A percentile compares a stretch with the other conserved stretches of the same genome.
These are phyloP conservation scores for Epinephelus malabaricus DNA, from an alignment of 2,797 vertebrate genomes.

Conservation along the genomic window DNA sequence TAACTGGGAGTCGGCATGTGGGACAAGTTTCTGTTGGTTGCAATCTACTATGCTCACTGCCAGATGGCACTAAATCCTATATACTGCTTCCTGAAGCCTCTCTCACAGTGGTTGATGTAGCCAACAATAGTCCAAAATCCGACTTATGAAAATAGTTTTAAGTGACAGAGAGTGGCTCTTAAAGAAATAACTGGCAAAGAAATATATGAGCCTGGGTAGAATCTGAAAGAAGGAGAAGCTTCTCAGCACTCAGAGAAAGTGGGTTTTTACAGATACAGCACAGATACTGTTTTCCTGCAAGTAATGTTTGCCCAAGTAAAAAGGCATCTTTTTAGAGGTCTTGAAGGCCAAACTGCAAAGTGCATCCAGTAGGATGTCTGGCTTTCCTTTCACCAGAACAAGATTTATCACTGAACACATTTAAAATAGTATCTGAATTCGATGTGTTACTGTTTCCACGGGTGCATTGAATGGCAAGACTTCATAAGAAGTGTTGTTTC, in stretches of 20 bases:
- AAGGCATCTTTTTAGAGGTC: background rate
- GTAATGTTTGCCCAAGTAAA: background rate
- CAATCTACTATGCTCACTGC: no score
- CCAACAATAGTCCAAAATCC: background rate
- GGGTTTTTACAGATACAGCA: conserved; percentile 1
- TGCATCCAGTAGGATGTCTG: background rate
- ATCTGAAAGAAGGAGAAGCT: conserved; percentile 13
- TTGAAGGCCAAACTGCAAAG: background rate
- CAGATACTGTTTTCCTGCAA: conserved; percentile 15
- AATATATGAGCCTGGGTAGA: conserved; percentile 20
- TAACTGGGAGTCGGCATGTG: no score
- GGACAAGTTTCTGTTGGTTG: no score
- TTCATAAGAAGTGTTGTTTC: conserved; percentile 5
- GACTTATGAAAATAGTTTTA: background rate
- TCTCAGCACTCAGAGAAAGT: background rate
- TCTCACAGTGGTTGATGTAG: background rate
- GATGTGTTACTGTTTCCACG: background rate
- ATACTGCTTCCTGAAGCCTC: background rate
- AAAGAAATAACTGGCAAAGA: conserved; percentile 5
- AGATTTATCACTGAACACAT: background rate
- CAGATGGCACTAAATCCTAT: no score
- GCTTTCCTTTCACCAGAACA: background rate
- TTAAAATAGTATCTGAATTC: background rate
- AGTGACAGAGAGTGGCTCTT: conserved; percentile 2
- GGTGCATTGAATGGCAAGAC: background rate